These are phyloP conservation scores for Mactromeris polynyma DNA, from an alignment of 2,888 invertebrate genomes.

Conservation along the genomic window DNA sequence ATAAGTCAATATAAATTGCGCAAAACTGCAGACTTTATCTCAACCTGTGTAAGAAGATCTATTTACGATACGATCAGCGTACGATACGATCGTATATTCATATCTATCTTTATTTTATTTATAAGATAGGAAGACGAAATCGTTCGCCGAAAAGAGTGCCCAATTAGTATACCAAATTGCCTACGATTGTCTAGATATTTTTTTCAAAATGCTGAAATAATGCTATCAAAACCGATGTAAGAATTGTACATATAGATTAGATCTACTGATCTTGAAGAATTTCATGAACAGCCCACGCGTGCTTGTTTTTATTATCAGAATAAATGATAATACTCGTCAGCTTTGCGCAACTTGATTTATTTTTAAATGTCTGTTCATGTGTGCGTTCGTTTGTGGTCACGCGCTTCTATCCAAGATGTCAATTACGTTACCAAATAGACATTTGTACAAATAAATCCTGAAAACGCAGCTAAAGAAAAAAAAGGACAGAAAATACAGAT, in stretches of 20 bases:
- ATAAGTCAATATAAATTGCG: conserved; percentile 8
- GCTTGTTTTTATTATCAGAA: background rate
- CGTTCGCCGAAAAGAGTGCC: background rate
- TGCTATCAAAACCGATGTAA: background rate
- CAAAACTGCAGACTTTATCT: conserved; percentile 16
- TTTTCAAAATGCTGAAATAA: background rate
- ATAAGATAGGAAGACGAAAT: background rate
- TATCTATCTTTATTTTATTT: conserved; percentile 18
- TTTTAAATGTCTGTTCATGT: background rate
- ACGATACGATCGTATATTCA: background rate
- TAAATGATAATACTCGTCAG: background rate
- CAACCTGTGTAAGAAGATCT: background rate
- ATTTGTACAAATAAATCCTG: background rate
- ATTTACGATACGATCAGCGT: background rate
- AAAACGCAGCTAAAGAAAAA: background rate
- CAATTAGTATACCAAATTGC: background rate
- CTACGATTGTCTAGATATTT: background rate
- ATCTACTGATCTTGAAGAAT: background rate
- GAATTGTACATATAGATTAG: background rate
- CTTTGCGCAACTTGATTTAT: background rate
- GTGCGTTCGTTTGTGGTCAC: background rate
- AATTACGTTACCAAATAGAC: background rate
- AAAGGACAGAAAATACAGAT: background rate
- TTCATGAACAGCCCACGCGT: conserved; percentile 7
- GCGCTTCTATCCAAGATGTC: background rate